Evolutionary conservation across 1,140 invertebrate genomes (phyloP).

Genomic region (Agrypnia vestita): DNA sequence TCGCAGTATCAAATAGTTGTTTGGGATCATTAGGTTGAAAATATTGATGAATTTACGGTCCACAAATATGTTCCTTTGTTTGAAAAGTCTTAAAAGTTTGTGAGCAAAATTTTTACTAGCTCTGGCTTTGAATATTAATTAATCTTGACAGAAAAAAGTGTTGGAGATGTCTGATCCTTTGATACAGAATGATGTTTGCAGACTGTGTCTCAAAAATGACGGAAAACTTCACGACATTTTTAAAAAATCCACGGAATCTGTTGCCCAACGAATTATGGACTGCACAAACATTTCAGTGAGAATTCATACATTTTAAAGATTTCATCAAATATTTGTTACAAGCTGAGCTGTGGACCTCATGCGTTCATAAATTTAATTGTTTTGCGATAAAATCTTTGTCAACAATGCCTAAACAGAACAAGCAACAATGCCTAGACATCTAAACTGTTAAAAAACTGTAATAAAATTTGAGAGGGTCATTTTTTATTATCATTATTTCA

Average conservation of each 20-base stretch:
- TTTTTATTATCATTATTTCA: no score
- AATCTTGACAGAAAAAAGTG: neutral
- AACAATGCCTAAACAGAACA: neutral
- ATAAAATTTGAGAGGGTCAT: neutral
- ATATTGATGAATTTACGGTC: no score
- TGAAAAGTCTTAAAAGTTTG: no score
- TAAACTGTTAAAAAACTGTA: neutral
- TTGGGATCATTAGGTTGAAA: no score
- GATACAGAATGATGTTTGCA: conserved; percentile 12
- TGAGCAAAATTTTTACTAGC: no score
- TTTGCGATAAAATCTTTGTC: neutral
- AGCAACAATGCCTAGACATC: neutral
- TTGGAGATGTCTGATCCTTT: neutral
- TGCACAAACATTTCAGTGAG: conserved; percentile 47
- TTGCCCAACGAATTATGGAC: conserved; percentile 33
- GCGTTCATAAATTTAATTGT: neutral
- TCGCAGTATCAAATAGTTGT: no score
- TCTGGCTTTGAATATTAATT: no score
- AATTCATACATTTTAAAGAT: neutral
- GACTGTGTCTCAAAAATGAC: conserved; percentile 44
- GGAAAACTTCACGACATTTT: conserved; percentile 40
- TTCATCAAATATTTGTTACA: neutral
- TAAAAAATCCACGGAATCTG: conserved; percentile 21
- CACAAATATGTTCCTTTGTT: no score
- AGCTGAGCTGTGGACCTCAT: neutral